phyloP scores from a whole-genome alignment of 2,113 vertebrate species.

The Cinclus mexicanus region DNA sequence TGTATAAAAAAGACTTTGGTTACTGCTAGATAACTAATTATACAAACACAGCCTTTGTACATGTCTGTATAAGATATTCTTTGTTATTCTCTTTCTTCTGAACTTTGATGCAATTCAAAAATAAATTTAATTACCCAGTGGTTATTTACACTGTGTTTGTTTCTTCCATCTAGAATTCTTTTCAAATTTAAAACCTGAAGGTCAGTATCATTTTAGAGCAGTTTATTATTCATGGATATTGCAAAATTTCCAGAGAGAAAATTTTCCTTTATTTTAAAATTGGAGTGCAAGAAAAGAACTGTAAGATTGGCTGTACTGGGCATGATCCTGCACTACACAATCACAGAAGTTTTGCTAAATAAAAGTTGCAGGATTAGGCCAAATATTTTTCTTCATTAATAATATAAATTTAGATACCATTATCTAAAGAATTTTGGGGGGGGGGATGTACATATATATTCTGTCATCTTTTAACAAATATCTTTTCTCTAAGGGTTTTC shows the following conservation, averaged over 20 bases:
- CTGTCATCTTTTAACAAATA: not conserved
- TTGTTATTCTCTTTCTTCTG: conserved; percentile 34
- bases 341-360: not conserved
- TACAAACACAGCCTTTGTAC: not conserved
- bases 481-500: not conserved
- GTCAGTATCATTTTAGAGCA: conserved; percentile 9
- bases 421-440: rapidly evolving
- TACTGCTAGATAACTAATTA: conserved; percentile 50
- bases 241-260: conserved; percentile 22
- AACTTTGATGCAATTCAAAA: conserved; percentile 45
- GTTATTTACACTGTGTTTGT: conserved; percentile 52
- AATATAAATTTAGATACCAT: not conserved
- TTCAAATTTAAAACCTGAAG: conserved; percentile 50
- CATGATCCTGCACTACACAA: not conserved
- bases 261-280: conserved; percentile 42
- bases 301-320: not conserved
- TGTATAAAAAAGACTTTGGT: conserved; percentile 29
- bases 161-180: conserved; percentile 45
- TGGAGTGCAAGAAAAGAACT: not conserved
- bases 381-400: not conserved
- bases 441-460: not conserved
- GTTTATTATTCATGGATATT: conserved; percentile 28
- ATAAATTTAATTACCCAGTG: conserved; percentile 5
- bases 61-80: not conserved
- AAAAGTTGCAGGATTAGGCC: not conserved